phyloP scores from a whole-genome alignment of 2,797 vertebrate species.

The Nannoperca australis region DNA sequence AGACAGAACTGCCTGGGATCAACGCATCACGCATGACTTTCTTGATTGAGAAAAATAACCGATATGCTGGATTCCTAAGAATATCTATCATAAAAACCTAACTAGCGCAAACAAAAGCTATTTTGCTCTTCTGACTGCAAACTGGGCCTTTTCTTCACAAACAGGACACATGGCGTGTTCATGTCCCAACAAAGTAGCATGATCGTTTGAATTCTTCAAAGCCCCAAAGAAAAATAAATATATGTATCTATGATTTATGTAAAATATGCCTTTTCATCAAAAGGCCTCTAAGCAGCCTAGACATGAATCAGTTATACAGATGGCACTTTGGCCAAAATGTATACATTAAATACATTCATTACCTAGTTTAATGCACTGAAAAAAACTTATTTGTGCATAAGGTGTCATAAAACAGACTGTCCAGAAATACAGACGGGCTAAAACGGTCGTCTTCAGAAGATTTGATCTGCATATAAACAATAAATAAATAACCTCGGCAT shows the following conservation, averaged over 20 bases:
- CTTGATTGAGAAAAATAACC: conserved; percentile 68
- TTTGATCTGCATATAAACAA: conserved; percentile 68
- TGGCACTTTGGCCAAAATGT: conserved; percentile 65
- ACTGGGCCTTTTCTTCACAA: conserved; percentile 59
- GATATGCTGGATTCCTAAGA: conserved; percentile 72
- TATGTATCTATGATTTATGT: conserved; percentile 78
- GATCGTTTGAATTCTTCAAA: conserved; percentile 62
- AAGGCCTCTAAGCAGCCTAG: conserved; percentile 62
- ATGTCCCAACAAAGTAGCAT: conserved; percentile 56
- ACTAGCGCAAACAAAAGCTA: conserved; percentile 68
- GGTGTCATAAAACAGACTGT: conserved; percentile 63
- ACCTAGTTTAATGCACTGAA: conserved; percentile 68
- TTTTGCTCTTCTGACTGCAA: conserved; percentile 63
- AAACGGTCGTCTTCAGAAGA: conserved; percentile 64
- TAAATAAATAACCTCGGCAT: conserved; percentile 68
- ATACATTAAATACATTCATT: conserved; percentile 74
- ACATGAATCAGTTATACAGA: conserved; percentile 60
- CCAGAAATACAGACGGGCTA: conserved; percentile 64
- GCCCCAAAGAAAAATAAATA: conserved; percentile 82
- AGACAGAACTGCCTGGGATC: conserved; percentile 62
- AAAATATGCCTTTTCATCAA: conserved; percentile 77
- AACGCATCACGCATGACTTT: conserved; percentile 53
- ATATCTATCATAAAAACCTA: conserved; percentile 77
- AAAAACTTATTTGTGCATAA: conserved; percentile 70
- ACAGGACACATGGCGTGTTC: conserved; percentile 51